Percentiles rank a stretch among this genome's conserved stretches.
phyloP scores from a whole-genome alignment of 2,888 invertebrate species.

The Gerris lacustris region DNA sequence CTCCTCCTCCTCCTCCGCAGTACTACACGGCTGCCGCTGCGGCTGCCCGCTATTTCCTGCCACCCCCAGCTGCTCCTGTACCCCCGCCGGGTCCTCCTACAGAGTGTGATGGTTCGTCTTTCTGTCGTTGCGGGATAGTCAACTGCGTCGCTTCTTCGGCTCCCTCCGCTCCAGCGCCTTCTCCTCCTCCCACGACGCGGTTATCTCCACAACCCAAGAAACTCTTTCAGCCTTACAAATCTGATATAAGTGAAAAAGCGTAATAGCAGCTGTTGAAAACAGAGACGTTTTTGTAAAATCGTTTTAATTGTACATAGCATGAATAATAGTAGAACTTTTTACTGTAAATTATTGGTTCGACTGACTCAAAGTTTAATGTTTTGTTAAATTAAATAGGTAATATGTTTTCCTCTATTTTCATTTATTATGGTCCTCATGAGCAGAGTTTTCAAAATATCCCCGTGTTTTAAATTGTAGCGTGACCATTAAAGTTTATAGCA shows the following conservation, averaged over 20 bases:
- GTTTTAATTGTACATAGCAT: no score
- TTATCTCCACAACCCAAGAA: slow-evolving; percentile 40
- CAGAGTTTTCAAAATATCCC: no score
- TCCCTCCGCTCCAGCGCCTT: slow-evolving; percentile 37
- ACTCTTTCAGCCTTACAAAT: slow-evolving; percentile 65
- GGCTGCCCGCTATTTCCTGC: slow-evolving; percentile 27
- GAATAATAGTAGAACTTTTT: no score
- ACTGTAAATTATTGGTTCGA: no score
- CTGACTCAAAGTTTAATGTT: no score
- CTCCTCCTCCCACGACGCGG: slow-evolving; percentile 34
- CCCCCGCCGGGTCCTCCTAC: slow-evolving; percentile 13
- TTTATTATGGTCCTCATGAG: no score
- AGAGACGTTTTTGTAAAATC: no score
- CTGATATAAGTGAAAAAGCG: slow-evolving; percentile 35
- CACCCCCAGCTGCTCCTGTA: slow-evolving; percentile 19
- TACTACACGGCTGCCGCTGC: slow-evolving; percentile 27
- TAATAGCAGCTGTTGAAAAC: neutral
- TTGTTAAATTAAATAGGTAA: no score
- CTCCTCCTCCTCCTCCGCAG: slow-evolving; percentile 25
- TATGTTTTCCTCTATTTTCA: no score
- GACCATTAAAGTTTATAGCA: no score
- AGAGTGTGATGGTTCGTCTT: slow-evolving; percentile 31
- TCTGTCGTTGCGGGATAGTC: slow-evolving; percentile 42
- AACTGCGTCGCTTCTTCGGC: slow-evolving; percentile 41
- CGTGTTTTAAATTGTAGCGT: no score